Conservation (phyloP, 2,888 invertebrate species). For the Mimachlamys varia region DNA sequence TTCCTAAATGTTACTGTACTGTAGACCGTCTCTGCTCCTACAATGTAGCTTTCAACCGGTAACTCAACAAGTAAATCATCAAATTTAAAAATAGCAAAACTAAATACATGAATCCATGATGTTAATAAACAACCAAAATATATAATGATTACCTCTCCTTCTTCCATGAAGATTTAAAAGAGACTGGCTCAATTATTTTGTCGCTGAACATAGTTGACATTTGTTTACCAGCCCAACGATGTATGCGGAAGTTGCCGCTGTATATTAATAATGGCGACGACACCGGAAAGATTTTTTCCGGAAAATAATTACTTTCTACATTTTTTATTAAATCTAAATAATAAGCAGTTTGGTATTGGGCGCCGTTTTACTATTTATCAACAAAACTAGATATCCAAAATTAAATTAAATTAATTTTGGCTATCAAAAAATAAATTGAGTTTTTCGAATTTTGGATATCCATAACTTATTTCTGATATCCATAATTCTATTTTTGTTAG, state of each 20-base stretch:
- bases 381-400: no score
- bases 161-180: constrained; percentile 74
- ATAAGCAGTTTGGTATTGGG: no score
- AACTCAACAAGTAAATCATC: neutral
- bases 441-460: no score
- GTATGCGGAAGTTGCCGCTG: neutral
- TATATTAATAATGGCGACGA: neutral
- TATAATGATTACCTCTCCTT: constrained; percentile 67
- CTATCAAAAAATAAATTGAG: no score
- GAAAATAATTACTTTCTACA: neutral
- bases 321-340: no score
- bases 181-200: constrained; percentile 71
- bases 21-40: no score
- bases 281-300: neutral
- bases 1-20: no score
- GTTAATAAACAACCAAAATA: neutral
- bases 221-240: constrained; percentile 44
- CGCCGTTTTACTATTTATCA: no score
- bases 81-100: neutral
- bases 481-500: no score
- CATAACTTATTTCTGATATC: no score
- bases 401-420: no score
- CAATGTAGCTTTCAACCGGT: neutral
- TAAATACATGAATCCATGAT: neutral
- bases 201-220: constrained; percentile 68